These are phyloP conservation scores for Zophobas atratus DNA, from an alignment of 1,140 invertebrate species.

Conservation along the genomic window DNA sequence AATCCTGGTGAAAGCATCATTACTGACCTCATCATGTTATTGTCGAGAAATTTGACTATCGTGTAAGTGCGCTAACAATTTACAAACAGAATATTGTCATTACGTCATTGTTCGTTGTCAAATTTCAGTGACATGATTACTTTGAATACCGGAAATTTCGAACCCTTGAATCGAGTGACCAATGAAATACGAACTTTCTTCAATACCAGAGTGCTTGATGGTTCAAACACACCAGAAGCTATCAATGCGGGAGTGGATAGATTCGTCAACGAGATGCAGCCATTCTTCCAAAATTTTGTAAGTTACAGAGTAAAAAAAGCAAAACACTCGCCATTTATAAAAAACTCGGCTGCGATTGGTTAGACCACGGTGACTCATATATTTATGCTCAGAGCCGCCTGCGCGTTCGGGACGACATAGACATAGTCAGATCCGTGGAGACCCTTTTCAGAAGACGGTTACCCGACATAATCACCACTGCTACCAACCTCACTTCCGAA, in stretches of 20 bases:
- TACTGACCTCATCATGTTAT: constrained; percentile 67
- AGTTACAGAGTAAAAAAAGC: constrained; percentile 40
- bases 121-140: constrained; percentile 61
- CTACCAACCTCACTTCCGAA: constrained; percentile 55
- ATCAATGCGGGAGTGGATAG: constrained; percentile 62
- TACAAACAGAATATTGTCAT: too few relatives aligned
- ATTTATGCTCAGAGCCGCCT: constrained; percentile 53
- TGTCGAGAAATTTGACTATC: constrained; percentile 63
- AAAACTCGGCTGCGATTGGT: constrained; percentile 4
- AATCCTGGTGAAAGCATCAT: constrained; percentile 68
- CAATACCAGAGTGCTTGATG: constrained; percentile 67
- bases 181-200: constrained; percentile 70
- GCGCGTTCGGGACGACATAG: constrained; percentile 61
- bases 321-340: neutral
- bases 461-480: constrained; percentile 60
- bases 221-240: constrained; percentile 61
- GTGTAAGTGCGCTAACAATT: constrained; percentile 54
- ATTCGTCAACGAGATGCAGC: constrained; percentile 62
- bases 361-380: too few relatives aligned
- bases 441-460: constrained; percentile 60
- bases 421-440: constrained; percentile 61
- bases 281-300: constrained; percentile 63
- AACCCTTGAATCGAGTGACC: constrained; percentile 62
- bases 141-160: constrained; percentile 59
- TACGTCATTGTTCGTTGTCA: too few relatives aligned